A percentile compares a stretch with the other conserved stretches of the same genome.
Evolutionary conservation across 2,113 vertebrate species (phyloP).

Genomic region (Colossoma macropomum): DNA sequence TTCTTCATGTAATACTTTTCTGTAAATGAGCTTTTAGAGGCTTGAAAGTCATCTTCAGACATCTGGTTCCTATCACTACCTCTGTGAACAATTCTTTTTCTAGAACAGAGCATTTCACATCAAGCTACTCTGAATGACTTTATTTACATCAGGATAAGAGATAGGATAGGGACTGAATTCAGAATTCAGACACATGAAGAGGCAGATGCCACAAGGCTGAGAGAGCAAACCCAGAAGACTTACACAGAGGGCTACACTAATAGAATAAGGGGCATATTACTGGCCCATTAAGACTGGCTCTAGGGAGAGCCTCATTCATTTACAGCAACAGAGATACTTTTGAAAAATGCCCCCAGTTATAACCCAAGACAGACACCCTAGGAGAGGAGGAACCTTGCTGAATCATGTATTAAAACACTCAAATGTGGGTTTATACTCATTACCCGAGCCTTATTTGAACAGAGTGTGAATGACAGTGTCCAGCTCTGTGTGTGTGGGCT

Average conservation of each 20-base stretch:
- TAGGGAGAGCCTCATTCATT: conserved; percentile 33
- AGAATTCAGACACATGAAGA: not conserved
- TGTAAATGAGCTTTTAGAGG: no score
- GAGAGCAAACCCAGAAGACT: conserved; percentile 5
- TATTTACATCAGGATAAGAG: not conserved
- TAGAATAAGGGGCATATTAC: conserved; percentile 36
- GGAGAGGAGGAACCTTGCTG: not conserved
- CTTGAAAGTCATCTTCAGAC: no score
- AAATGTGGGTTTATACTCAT: no score
- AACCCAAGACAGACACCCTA: conserved; percentile 31
- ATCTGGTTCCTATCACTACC: no score
- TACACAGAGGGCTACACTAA: conserved; percentile 11
- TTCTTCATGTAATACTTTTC: no score
- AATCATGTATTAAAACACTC: no score
- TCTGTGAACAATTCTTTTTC: no score
- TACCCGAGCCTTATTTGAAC: not conserved
- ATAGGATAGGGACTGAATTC: not conserved
- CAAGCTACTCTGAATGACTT: no score
- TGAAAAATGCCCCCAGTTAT: conserved; percentile 42
- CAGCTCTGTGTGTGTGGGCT: conserved; percentile 50
- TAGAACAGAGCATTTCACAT: no score
- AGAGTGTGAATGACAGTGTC: no score
- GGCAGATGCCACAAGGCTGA: not conserved
- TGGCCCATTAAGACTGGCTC: conserved; percentile 28
- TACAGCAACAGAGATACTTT: conserved; percentile 13